Evolutionary conservation across 1,140 invertebrate genomes (phyloP).

Genomic region (Thaumetopoea pityocampa): DNA sequence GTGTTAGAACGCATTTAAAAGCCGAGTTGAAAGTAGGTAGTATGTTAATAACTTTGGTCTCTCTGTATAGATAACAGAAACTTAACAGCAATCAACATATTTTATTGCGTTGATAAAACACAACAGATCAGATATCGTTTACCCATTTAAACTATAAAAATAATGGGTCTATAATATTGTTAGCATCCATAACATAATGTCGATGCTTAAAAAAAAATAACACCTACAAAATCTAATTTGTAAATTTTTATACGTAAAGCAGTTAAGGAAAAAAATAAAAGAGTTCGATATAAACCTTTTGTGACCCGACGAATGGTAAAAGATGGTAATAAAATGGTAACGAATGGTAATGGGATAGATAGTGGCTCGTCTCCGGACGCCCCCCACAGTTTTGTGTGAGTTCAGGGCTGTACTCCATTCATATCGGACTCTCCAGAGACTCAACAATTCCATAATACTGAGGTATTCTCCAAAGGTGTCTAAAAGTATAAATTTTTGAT

Average conservation of each 20-base stretch:
- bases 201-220: slow-evolving; percentile 1
- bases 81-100: slow-evolving; percentile 13
- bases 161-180: slow-evolving; percentile 6
- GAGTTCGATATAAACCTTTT: slow-evolving; percentile 8
- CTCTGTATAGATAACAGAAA: no score
- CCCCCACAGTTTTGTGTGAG: slow-evolving; percentile 17
- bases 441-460: no score
- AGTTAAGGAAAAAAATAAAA: no score
- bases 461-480: no score
- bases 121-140: slow-evolving; percentile 1
- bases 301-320: slow-evolving; percentile 22
- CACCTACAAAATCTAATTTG: slow-evolving; percentile 2
- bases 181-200: slow-evolving; percentile 1
- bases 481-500: no score
- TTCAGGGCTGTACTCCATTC: no score
- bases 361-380: slow-evolving; percentile 10
- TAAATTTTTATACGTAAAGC: background rate
- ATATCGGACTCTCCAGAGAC: no score
- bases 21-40: no score
- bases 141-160: slow-evolving; percentile 4
- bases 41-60: no score
- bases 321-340: slow-evolving; percentile 23
- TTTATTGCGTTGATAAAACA: slow-evolving; percentile 10
- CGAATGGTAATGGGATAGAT: slow-evolving; percentile 18
- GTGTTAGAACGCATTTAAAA: no score